These are phyloP conservation scores for Athripsodes cinereus DNA, from an alignment of 2,888 invertebrate species.

Conservation along the genomic window DNA sequence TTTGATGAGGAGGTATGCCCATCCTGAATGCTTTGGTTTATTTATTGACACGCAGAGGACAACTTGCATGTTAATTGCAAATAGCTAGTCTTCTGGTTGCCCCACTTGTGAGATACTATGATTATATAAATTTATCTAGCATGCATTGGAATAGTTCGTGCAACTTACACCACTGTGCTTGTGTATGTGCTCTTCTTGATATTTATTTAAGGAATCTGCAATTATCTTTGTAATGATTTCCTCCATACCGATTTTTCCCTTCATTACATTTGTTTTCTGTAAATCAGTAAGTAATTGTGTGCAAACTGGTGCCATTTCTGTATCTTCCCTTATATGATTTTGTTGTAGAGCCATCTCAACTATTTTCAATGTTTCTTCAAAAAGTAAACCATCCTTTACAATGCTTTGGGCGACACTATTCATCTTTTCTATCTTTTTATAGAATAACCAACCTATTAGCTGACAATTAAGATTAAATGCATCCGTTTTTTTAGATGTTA, in stretches of 20 bases:
- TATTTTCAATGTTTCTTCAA: slow-evolving; percentile 37
- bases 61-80: too few species aligned
- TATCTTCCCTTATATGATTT: slow-evolving; percentile 29
- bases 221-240: slow-evolving; percentile 46
- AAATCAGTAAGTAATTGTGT: slow-evolving; percentile 32
- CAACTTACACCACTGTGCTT: slow-evolving; percentile 48
- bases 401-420: slow-evolving; percentile 30
- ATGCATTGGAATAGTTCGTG: too few species aligned
- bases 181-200: slow-evolving; percentile 53
- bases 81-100: too few species aligned
- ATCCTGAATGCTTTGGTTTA: too few species aligned
- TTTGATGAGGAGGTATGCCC: too few species aligned
- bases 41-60: too few species aligned
- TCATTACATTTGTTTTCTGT: slow-evolving; percentile 18
- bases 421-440: slow-evolving; percentile 59
- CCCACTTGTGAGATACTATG: too few species aligned
- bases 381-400: slow-evolving; percentile 33
- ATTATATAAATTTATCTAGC: too few species aligned
- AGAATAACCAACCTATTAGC: slow-evolving; percentile 60
- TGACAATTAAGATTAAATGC: slow-evolving; percentile 51
- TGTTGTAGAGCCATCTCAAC: slow-evolving; percentile 34
- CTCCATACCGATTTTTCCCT: slow-evolving; percentile 35
- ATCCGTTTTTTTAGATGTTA: slow-evolving; percentile 47
- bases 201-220: slow-evolving; percentile 50
- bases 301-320: slow-evolving; percentile 33